Evolutionary conservation across 2,888 invertebrate genomes (phyloP), one percentile per base, ranked within the genome.

Genomic region (Synanthedon myopaeformis): DNA sequence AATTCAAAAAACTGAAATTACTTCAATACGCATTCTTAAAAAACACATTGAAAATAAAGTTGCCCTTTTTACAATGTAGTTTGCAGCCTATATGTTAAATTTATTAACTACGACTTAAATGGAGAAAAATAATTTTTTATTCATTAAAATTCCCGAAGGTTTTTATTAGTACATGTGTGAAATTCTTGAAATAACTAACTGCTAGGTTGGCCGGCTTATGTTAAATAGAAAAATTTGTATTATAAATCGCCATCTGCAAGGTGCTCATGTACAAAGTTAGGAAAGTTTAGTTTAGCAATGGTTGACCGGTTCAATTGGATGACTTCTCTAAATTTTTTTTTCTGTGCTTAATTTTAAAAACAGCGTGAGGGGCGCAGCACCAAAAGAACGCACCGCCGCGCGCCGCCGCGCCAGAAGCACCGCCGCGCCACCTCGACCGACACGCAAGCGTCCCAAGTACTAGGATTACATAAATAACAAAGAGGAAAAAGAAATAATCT

Each of bases 361-460:
- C 23, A 23, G 10, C 52, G 17, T 23, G 42, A n/a, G n/a, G 14
- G 13, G n/a, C 42, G 35, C 13, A 42, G 53, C n/a, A 51, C 41
- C 41, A 48, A 28, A 49, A 17, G 52, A 48, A 50, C 61, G 62
- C 23, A 23, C 23, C 56, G 58, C 54, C 59, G 58, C 54, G 55
- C 58, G 60, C 59, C 5, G 57, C 57, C 52, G 57, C 58, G 58
- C 60, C 62, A 23, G 35, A 8, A 66, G 70, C 80, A 73, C 85
- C 83, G 82, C 85, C 83, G 82, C 84, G 83, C 83, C 82, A 79
- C 84, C 82, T 80, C 84, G 82, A 71, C 82, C 82, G 82, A 85
- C 77, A 85, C 83, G 86, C 82, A 76, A 82, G 73, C 83, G 87
- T 87, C 85, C 73, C 72, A 62, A 55, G 51, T 81, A 87, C 87